These are phyloP conservation scores for Sylvia atricapilla DNA, from an alignment of 2,113 vertebrate species.

Conservation along the genomic window DNA sequence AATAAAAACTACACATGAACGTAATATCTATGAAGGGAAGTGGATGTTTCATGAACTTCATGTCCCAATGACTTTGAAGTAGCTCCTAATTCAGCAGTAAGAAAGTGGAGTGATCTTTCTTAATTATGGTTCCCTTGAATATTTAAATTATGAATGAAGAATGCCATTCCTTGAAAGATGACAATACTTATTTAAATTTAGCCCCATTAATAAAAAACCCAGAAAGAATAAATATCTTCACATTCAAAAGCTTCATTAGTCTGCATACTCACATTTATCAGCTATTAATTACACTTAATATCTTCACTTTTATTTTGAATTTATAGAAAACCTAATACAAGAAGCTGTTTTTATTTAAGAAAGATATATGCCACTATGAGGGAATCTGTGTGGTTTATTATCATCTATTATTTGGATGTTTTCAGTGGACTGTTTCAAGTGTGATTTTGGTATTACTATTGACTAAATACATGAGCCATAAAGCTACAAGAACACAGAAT, in stretches of 20 bases:
- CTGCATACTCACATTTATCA: neutral
- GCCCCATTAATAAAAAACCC: neutral
- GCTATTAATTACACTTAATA: neutral
- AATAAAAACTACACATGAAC: neutral
- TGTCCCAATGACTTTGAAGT: neutral
- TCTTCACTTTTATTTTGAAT: neutral
- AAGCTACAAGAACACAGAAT: neutral
- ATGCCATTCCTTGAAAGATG: neutral
- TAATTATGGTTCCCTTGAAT: neutral
- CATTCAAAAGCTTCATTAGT: neutral
- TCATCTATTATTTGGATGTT: neutral
- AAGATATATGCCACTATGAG: neutral
- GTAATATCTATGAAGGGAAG: neutral
- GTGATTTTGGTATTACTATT: neutral
- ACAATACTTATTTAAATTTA: neutral
- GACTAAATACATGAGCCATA: neutral
- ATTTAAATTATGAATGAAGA: slow-evolving; percentile 1
- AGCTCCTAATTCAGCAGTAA: neutral
- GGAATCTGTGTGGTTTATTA: neutral
- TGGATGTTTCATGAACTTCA: neutral
- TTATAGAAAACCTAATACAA: neutral
- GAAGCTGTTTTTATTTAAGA: neutral
- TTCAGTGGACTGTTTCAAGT: neutral
- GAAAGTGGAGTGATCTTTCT: neutral
- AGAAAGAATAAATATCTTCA: neutral